Base-by-base conservation (phyloP, 2,888 invertebrate genomes). In the Pterostichus madidus region DNA sequence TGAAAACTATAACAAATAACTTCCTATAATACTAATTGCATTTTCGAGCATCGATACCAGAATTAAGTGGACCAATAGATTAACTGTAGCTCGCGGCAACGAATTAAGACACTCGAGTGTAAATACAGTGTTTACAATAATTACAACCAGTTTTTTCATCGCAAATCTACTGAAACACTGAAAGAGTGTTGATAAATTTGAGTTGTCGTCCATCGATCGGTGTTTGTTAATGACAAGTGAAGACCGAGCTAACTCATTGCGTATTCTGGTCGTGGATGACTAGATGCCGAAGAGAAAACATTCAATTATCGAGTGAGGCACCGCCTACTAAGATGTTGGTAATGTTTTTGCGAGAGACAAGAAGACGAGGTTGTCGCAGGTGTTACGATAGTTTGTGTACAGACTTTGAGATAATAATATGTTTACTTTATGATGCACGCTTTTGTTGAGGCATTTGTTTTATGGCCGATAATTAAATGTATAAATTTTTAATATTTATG, bases 271-370 rank as follows among this genome's bases (percentile, higher is more conserved):
- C 68, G 44, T 71, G 68, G 68, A 71, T 44, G 15, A 71, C 44
- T 71, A 44, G 68, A 71, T 71, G 44, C 68, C 44, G 68, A 71
- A 71, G 68, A 71, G 68, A 71, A 71, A 71, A 71, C 68, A 71
- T 71, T 71, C 68, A 71, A 71, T 71, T 71, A 71, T 71, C 68
- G 68, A 44, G 15, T 39, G 6, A 24, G 68, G 68, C 44, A 71
- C 68, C 68, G 68, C 68, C 68, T 44, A 71, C 68, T 71, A 17
- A 17, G 17, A 39, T 13, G 68, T 11, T 71, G 17, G 15, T 71
- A 24, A 71, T 64, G 44, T 71, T 71, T 71, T 71, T 71, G 68
- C 44, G 15, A 44, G 15, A 39, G n/a, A 35, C n/a, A 5, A 35
- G 68, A 5, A 35, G 68, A 17, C 10, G 35, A 68, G 64, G 13